Evolutionary conservation across 23 tunicate genomes (phyloP), one percentile per base, ranked within the genome.

Genomic region (Ascidia mentula): DNA sequence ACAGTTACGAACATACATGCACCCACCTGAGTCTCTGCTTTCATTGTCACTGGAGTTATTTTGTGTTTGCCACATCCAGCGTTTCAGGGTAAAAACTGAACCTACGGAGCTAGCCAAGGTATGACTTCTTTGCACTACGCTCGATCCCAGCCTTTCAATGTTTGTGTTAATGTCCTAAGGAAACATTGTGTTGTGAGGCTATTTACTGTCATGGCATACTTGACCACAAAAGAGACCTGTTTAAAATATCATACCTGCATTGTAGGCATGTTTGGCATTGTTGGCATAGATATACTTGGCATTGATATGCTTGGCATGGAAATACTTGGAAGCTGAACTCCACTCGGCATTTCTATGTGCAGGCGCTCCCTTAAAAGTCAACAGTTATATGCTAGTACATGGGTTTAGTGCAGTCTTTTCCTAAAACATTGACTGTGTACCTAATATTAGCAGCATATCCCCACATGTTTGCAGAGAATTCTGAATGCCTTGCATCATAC

Each of bases 21-120:
- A 9, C 81, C 46, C 9, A 85, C 89, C 89, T 8, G 89, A 85
- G 22, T 72, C 72, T 46, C 82, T 79, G 75, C 90, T 86, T 35
- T 79, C 84, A 28, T 28, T 79, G 69, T 86, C 90, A 61, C 90
- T 86, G 28, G 84, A 36, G 75, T 79, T 86, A 18, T 45, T 24
- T 61, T 77, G 89, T 71, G 78, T 81, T 60, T 76, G 81, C 88
- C 79, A 73, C 84, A 78, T 70, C 87, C 92, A 84, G 38, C 97
- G 82, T 32, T 77, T 88, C 61, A 93, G 71, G 0, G 98, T 93
- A 39, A 93, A 85, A 1, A 93, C 98, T 36, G 93, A 88, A 6
- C 98, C 98, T 31, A 93, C 98, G 0, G 93, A 88, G 20, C 89
- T 72, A 18, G 98, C 98, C 12, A 93, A 86, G 26, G 80, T 93